These are phyloP conservation scores for Alectoris magna DNA, from an alignment of 2,797 vertebrate species.

Conservation along the genomic window DNA sequence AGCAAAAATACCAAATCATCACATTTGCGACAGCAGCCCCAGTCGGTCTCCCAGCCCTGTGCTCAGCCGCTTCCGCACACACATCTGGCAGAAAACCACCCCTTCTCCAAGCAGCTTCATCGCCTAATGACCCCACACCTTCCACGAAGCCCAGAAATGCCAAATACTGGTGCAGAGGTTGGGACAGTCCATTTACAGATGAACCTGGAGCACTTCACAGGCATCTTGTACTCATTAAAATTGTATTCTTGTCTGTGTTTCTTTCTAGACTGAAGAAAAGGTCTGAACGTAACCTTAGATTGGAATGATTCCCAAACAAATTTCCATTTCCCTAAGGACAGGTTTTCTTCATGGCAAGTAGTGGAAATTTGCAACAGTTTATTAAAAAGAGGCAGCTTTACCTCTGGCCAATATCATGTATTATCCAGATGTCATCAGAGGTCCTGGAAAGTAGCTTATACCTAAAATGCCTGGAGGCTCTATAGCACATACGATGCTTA, in stretches of 20 bases:
- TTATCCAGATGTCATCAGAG: conserved; percentile 67
- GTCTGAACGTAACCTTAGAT: conserved; percentile 31
- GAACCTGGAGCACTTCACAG: background rate
- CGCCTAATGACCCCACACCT: background rate
- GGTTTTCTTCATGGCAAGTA: conserved; percentile 61
- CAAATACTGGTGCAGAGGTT: background rate
- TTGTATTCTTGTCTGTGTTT: conserved; percentile 43
- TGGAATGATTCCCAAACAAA: conserved; percentile 60
- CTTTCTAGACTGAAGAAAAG: conserved; percentile 41
- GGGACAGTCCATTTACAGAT: background rate
- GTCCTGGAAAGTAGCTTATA: conserved; percentile 67
- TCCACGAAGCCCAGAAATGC: accelerated
- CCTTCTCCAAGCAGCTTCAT: accelerated
- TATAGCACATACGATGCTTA: background rate
- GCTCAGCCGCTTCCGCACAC: background rate
- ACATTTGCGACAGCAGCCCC: background rate
- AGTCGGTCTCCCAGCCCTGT: background rate
- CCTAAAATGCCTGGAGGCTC: conserved; percentile 38
- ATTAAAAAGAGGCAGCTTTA: conserved; percentile 62
- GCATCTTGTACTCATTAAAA: conserved; percentile 63
- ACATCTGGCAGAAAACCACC: background rate
- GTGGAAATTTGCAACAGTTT: conserved; percentile 63
- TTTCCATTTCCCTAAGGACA: conserved; percentile 59
- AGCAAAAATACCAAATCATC: background rate
- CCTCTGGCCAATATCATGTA: conserved; percentile 62